Base-by-base conservation (phyloP, 2,888 invertebrate genomes). In the Drosophila maculinotata region DNA sequence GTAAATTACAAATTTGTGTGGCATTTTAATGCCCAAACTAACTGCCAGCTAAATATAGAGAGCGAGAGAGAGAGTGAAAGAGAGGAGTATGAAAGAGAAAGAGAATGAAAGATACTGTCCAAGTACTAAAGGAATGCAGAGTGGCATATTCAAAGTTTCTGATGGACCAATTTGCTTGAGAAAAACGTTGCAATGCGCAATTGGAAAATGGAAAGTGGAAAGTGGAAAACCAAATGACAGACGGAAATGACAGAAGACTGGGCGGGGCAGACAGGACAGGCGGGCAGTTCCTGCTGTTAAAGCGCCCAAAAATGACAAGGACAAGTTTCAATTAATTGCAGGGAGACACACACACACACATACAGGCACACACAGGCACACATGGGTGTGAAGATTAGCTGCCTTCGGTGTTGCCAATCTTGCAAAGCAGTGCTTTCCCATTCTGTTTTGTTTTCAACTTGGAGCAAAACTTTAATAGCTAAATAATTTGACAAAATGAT, bases 321-420 rank as follows among this genome's bases (percentile, higher is more conserved):
- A 62, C 51, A 42, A 62, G 38, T 66, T 70, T 66, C 57, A 62
- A 70, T 62, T 66, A 62, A 57, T 26, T 49, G 44, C 52, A 47
- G 38, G 36, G 44, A 31, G 38, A 41, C 12, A 8, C 38, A 33
- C 25, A 31, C 35, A 15, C 26, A 41, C n/a, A n/a, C 14, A 26
- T 7, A 20, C 28, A 17, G 28, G 25, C 17, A 39, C 26, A 33
- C 14, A 20, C 15, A 48, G 23, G 3, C 17, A 39, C 10, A 14
- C 14, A 14, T 3, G 6, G 2, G 1, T 33, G 12, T 31, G 31
- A 7, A 6, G 47, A n/a, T n/a, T n/a, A 25, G 35, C 36, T 26
- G 15, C 41, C 28, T 44, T 48, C 66, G 20, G 54, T 28, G 53
- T 69, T 68, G 62, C 25, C 68, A 62, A 69, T 69, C 42, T n/a